phyloP scores from a whole-genome alignment of 2,113 vertebrate genomes.

The Heloderma charlesbogerti region DNA sequence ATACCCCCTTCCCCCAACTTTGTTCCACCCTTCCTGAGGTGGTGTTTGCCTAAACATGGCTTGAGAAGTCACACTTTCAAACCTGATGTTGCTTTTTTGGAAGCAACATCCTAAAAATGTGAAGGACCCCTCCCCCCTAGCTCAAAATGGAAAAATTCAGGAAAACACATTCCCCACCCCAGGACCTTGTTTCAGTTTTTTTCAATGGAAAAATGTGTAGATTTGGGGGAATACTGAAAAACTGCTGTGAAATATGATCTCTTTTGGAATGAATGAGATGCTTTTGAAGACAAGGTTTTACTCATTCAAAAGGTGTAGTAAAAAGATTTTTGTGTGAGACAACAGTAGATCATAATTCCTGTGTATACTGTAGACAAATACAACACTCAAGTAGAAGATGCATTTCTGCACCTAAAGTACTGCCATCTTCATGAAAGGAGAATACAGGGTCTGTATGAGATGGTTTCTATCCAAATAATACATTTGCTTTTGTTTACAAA shows the following conservation, averaged over 20 bases:
- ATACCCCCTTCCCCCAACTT: too few relatives aligned
- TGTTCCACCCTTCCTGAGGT: not conserved
- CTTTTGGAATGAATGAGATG: not conserved
- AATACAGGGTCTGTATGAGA: not conserved
- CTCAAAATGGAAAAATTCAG: too few relatives aligned
- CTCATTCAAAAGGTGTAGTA: not conserved
- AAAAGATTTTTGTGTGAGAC: not conserved
- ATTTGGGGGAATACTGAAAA: not conserved
- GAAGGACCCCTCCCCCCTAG: too few relatives aligned
- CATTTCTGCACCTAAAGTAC: not conserved
- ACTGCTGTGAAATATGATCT: not conserved
- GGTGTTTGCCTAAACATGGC: not conserved
- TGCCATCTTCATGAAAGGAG: not conserved
- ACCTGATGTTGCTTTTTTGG: not conserved
- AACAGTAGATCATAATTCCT: not conserved
- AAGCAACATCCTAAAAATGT: too few relatives aligned
- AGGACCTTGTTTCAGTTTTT: not conserved
- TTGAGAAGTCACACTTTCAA: not conserved
- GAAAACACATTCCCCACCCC: not conserved
- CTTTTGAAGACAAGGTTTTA: not conserved
- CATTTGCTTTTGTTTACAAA: not conserved
- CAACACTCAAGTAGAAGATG: not conserved
- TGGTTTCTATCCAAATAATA: not conserved
- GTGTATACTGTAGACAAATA: not conserved
- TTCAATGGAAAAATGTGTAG: not conserved